Evolutionary conservation across 2,888 invertebrate species (phyloP).

Genomic region (Andrena fulva): DNA sequence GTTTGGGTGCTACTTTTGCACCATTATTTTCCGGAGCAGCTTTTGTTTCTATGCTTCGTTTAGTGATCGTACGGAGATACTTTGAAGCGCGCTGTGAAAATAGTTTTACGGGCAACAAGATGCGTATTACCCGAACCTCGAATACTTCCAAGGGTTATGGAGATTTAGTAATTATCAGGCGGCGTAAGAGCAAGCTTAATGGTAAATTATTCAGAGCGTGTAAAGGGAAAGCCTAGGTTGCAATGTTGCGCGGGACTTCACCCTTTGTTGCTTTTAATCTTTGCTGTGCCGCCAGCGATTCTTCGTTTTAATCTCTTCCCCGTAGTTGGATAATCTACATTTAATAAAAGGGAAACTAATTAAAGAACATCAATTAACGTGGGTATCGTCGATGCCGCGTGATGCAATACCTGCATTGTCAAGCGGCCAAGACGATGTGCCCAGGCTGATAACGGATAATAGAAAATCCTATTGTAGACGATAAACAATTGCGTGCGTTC

Average conservation of each 20-base stretch:
- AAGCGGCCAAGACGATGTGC: not conserved
- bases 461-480: not conserved
- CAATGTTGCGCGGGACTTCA: constrained; percentile 2
- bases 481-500: not conserved
- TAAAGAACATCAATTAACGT: constrained; percentile 44
- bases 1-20: no score
- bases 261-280: constrained; percentile 22
- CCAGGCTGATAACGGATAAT: not conserved
- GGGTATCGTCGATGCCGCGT: not conserved
- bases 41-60: no score
- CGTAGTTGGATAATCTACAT: constrained; percentile 44
- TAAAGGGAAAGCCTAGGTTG: not conserved
- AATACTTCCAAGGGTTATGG: constrained; percentile 6
- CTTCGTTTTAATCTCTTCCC: constrained; percentile 19
- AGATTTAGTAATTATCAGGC: constrained; percentile 11
- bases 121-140: not conserved
- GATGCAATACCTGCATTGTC: constrained; percentile 23
- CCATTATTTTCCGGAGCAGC: no score
- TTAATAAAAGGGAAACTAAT: constrained; percentile 52
- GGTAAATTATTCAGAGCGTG: not conserved
- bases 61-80: no score
- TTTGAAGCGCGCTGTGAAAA: not conserved
- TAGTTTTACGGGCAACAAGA: not conserved
- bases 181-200: not conserved
- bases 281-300: constrained; percentile 22